A percentile compares a stretch with the other conserved stretches of the same genome.
Evolutionary conservation across 1,140 invertebrate species (phyloP).

Genomic region (Euura saliciscinereae): DNA sequence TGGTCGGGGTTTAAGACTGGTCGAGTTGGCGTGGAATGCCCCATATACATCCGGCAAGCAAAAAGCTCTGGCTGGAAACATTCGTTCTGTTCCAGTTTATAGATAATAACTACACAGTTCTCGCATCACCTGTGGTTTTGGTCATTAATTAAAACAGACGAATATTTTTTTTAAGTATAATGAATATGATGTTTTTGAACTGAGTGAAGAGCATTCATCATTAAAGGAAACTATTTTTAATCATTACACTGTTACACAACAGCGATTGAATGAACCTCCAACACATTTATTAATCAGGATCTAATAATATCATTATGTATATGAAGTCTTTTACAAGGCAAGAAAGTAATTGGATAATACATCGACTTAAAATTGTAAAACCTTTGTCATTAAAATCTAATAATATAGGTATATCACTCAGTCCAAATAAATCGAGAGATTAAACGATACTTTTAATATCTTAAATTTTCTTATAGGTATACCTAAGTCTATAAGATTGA

Average conservation of each 20-base stretch:
- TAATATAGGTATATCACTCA: neutral
- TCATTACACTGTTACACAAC: no score
- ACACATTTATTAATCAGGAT: neutral
- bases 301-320: neutral
- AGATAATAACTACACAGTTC: neutral
- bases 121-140: neutral
- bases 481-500: neutral
- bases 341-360: neutral
- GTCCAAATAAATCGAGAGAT: neutral
- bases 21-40: no score
- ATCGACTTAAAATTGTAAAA: no score
- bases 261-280: neutral
- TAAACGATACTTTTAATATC: neutral
- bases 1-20: no score
- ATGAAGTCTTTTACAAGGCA: neutral
- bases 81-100: neutral
- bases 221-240: neutral
- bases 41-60: constrained; percentile 19
- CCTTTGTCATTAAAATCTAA: no score
- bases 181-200: neutral
- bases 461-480: no score
- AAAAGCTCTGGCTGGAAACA: constrained; percentile 23
- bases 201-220: neutral
- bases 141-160: neutral
- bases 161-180: neutral